These are phyloP conservation scores for Cynopterus brachyotis DNA, from an alignment of 2,113 vertebrate genomes.

Conservation along the genomic window DNA sequence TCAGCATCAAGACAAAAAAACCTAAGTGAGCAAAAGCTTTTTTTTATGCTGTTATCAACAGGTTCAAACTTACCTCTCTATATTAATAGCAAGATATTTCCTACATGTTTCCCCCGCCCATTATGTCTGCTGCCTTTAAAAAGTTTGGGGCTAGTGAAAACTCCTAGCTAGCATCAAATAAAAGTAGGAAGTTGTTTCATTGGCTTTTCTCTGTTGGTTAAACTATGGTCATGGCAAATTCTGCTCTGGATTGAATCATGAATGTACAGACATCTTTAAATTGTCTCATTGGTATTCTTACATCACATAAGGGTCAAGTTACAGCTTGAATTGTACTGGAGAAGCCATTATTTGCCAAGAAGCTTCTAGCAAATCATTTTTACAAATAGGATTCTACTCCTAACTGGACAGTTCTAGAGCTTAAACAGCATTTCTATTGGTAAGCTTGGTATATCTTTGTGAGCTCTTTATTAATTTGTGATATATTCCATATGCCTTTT, in stretches of 20 bases:
- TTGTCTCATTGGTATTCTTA: conserved; percentile 32
- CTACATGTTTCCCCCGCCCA: not conserved
- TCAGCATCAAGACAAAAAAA: conserved; percentile 46
- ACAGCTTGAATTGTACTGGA: not conserved
- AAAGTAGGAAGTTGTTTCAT: not conserved
- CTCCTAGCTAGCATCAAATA: conserved; percentile 3
- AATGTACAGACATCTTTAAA: not conserved
- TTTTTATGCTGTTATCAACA: conserved; percentile 4
- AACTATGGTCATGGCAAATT: conserved; percentile 4
- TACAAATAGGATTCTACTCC: conserved; percentile 29
- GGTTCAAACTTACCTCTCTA: not conserved
- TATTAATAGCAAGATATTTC: conserved; percentile 27
- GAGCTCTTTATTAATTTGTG: conserved; percentile 45
- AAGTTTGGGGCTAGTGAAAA: conserved; percentile 25
- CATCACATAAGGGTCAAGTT: not conserved
- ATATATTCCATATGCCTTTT: conserved; percentile 23
- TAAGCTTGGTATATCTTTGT: conserved; percentile 36
- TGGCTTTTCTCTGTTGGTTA: conserved; percentile 33
- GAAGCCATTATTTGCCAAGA: not conserved
- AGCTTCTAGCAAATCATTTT: conserved; percentile 44
- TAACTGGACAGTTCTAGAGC: not conserved
- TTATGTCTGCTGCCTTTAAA: conserved; percentile 26
- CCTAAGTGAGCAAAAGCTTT: not conserved
- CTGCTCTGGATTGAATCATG: conserved; percentile 2
- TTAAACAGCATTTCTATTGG: conserved; percentile 40